Conservation (phyloP, 2,888 invertebrate species). For the Hypomecis atomaria region DNA sequence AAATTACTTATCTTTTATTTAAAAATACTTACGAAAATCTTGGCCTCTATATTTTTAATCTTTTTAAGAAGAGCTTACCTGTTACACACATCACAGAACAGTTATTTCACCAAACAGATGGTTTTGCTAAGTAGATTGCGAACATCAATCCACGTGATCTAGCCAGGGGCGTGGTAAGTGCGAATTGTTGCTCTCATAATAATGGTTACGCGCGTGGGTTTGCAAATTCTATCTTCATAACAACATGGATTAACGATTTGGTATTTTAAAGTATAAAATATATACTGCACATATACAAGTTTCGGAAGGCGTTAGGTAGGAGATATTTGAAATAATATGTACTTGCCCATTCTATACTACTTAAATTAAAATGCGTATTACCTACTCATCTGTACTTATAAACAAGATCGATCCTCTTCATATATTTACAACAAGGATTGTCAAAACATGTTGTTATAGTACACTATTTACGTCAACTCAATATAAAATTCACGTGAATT, state of each 20-base stretch:
- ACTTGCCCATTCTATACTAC: no score
- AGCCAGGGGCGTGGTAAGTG: conserved; percentile 7
- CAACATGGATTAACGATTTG: no score
- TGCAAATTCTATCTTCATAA: no score
- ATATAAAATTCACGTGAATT: conserved; percentile 7
- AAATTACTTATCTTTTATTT: no score
- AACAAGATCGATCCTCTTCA: no score
- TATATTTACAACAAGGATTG: neutral
- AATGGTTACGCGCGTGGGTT: conserved; percentile 1
- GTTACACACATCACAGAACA: no score
- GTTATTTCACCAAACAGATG: conserved; percentile 16
- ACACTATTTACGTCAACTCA: neutral
- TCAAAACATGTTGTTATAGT: neutral
- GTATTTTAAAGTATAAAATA: no score
- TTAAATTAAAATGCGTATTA: no score
- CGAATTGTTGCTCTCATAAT: conserved; percentile 7
- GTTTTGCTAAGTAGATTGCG: conserved; percentile 4
- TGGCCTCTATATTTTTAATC: neutral
- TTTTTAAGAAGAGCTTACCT: neutral
- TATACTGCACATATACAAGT: no score
- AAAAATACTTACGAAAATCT: neutral
- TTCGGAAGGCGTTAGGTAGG: no score
- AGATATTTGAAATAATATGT: no score
- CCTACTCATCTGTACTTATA: no score
- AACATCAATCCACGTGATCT: conserved; percentile 10